phyloP scores from a whole-genome alignment of 2,888 invertebrate species.

The Dynastes grantii region DNA sequence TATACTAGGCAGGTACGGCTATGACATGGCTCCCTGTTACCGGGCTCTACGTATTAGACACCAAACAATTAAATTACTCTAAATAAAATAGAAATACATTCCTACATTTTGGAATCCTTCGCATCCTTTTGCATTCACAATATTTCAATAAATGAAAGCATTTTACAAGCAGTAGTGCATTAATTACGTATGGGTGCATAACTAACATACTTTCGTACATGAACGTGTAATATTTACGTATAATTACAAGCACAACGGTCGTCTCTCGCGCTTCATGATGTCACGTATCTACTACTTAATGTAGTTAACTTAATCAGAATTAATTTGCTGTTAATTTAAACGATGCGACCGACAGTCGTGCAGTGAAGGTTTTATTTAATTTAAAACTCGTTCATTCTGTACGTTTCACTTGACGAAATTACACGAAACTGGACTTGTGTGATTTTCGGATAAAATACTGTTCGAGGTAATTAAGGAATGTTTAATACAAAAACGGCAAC shows the following conservation, averaged over 20 bases:
- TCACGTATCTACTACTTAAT: conserved; percentile 68
- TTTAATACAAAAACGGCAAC: no score
- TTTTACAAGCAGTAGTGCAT: conserved; percentile 37
- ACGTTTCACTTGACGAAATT: conserved; percentile 54
- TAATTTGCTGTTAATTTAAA: conserved; percentile 69
- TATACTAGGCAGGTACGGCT: no score
- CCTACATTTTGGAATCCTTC: not conserved
- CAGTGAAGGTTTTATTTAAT: conserved; percentile 64
- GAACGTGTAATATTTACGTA: conserved; percentile 54
- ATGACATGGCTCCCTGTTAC: no score
- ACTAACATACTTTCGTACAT: not conserved
- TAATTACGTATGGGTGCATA: conserved; percentile 50
- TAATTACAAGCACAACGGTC: conserved; percentile 63
- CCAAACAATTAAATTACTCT: not conserved
- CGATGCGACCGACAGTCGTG: conserved; percentile 65
- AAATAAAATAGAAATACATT: not conserved
- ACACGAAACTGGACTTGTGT: conserved; percentile 51
- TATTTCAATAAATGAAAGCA: not conserved
- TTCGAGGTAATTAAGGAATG: no score
- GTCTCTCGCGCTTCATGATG: conserved; percentile 64
- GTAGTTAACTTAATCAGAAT: conserved; percentile 69
- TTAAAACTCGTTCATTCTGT: conserved; percentile 59
- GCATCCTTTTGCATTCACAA: not conserved
- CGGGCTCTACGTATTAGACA: no score
- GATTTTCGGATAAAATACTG: conserved; percentile 45